phyloP scores from a whole-genome alignment of 2,113 vertebrate genomes.

The Aleadryas rufinucha region DNA sequence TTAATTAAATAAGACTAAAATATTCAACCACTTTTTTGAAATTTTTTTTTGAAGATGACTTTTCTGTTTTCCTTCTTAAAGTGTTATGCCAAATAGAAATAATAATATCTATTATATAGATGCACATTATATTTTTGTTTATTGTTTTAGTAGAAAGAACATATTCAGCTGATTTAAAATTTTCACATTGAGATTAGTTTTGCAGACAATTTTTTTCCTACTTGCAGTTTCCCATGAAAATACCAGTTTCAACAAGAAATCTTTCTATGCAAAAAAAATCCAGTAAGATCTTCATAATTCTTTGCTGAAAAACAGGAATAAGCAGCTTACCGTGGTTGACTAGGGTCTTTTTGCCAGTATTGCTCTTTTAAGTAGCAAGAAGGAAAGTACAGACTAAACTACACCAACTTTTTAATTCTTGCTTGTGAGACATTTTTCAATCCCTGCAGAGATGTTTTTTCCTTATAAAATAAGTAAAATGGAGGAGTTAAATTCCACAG shows the following conservation, averaged over 20 bases:
- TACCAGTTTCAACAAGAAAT: neutral
- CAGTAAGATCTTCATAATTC: neutral
- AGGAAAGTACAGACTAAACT: neutral
- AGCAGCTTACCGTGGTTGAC: neutral
- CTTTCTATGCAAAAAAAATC: neutral
- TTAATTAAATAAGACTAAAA: neutral
- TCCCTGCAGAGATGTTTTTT: neutral
- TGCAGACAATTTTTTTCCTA: neutral
- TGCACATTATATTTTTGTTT: neutral
- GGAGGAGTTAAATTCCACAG: neutral
- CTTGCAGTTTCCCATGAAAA: neutral
- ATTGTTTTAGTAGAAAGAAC: neutral
- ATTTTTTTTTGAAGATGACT: rapidly evolving
- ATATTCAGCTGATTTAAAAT: neutral
- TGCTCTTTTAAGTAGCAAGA: neutral
- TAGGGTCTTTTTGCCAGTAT: neutral
- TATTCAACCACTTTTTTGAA: neutral
- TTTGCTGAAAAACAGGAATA: neutral
- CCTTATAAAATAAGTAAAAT: neutral
- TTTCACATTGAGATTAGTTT: neutral
- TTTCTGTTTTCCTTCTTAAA: neutral
- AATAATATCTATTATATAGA: neutral
- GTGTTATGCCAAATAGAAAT: neutral
- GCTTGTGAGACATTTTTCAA: neutral
- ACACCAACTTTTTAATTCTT: neutral